Evolutionary conservation across 2,888 invertebrate genomes (phyloP), one percentile per base, ranked within the genome.

Genomic region (Helicoverpa assulta): DNA sequence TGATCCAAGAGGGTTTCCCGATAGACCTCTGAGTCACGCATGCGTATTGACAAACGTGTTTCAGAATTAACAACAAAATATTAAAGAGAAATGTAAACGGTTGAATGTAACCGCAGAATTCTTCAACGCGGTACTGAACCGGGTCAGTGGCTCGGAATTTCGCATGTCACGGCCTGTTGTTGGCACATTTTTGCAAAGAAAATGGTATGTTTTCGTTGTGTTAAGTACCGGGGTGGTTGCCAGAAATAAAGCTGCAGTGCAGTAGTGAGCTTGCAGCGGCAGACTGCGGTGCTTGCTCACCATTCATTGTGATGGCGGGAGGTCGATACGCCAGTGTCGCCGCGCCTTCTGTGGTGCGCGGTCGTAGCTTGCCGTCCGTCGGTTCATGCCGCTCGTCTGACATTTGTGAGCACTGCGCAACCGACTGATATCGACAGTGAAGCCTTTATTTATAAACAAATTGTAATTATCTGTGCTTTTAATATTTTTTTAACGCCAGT

Each of bases 201-300:
- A 85, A 85, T 78, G 74, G 78, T 80, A 80, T 80, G 81, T 83
- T 83, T 84, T 81, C 80, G 84, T 82, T 81, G 81, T 58, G 82
- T 82, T 84, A 85, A 86, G 86, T 84, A 86, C 86, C 83, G 89
- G 90, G 90, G 90, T 91, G 89, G 86, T 88, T 95, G 95, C 95
- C 95, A 95, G 94, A 93, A 95, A 94, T 94, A 94, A 93, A 93
- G 92, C 95, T 95, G 95, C 95, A 95, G 91, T 95, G 95, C 95
- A 95, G 95, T 94, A 89, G 88, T 86, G 86, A 89, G 91, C 93
- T 94, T 95, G 95, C 94, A 95, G 93, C 88, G 88, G 83, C 83
- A 89, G 88, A 92, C 91, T 94, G 94, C 94, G 94, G 93, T 86
- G 89, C 88, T 86, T 85, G 87, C 83, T 82, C 84, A 85, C 89